phyloP scores from a whole-genome alignment of 2,797 vertebrate genomes.

The Scleropages formosus region DNA sequence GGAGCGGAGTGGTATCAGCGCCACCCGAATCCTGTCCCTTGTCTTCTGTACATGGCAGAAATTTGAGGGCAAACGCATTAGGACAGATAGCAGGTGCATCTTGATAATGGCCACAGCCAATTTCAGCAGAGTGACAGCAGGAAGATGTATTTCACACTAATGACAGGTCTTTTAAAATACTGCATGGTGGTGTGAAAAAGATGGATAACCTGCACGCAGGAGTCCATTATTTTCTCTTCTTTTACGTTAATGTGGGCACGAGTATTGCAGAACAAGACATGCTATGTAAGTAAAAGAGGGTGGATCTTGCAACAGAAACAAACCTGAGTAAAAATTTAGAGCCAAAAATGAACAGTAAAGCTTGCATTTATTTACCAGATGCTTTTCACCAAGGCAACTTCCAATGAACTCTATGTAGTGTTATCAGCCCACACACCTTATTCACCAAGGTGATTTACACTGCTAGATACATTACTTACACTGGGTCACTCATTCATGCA shows the following conservation, averaged over 20 bases:
- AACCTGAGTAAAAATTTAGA: background rate
- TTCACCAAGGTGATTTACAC: too few species aligned
- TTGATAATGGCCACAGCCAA: slow-evolving; percentile 61
- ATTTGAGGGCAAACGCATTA: slow-evolving; percentile 51
- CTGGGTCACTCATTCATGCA: too few species aligned
- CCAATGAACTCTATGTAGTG: too few species aligned
- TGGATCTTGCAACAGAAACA: slow-evolving; percentile 3
- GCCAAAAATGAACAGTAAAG: too few species aligned
- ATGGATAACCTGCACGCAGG: slow-evolving; percentile 15
- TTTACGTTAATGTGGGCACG: slow-evolving; percentile 5
- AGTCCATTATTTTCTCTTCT: slow-evolving; percentile 6
- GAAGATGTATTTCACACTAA: slow-evolving; percentile 17
- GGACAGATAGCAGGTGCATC: slow-evolving; percentile 54
- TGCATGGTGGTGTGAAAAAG: slow-evolving; percentile 14
- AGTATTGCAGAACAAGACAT: slow-evolving; percentile 8
- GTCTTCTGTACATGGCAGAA: slow-evolving; percentile 56
- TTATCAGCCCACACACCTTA: too few species aligned
- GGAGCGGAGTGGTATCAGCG: slow-evolving; percentile 24
- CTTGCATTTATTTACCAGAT: too few species aligned
- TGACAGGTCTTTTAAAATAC: slow-evolving; percentile 6
- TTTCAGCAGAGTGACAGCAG: slow-evolving; percentile 61
- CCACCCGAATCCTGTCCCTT: slow-evolving; percentile 20
- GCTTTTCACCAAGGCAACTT: too few species aligned
- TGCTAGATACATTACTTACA: too few species aligned
- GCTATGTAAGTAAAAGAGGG: background rate